A percentile compares a stretch with the other conserved stretches of the same genome.
phyloP scores from a whole-genome alignment of 53 echinoderm and acorn worm species.

The Crossaster papposus region DNA sequence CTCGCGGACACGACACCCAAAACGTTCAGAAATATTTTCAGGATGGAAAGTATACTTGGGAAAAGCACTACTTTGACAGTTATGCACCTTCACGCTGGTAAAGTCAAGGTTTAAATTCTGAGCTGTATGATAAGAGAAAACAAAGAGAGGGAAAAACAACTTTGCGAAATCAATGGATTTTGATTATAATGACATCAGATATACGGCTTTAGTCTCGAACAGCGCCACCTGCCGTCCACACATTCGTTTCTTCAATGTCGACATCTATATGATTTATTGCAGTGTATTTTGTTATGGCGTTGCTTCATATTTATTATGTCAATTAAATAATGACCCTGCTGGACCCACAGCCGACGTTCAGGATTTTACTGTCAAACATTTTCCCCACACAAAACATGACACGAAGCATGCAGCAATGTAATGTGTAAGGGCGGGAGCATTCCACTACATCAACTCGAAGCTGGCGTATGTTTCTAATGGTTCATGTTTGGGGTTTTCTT shows the following conservation, averaged over 20 bases:
- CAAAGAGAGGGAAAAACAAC: too few species aligned
- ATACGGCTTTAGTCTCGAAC: neutral
- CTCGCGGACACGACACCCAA: too few species aligned
- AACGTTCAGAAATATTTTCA: too few species aligned
- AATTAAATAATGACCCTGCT: slow-evolving; percentile 31
- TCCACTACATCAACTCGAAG: neutral
- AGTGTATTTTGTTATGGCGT: slow-evolving; percentile 31
- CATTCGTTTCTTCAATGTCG: neutral
- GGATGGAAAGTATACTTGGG: too few species aligned
- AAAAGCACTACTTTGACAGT: too few species aligned
- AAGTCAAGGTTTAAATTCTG: too few species aligned
- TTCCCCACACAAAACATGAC: slow-evolving; percentile 19
- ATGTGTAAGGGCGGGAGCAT: neutral
- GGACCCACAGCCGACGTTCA: slow-evolving; percentile 1
- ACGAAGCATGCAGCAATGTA: slow-evolving; percentile 13
- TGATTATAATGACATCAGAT: neutral
- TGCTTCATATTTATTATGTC: slow-evolving; percentile 53
- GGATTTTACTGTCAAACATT: slow-evolving; percentile 33
- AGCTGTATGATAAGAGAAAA: too few species aligned
- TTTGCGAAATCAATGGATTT: too few species aligned
- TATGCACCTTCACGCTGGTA: too few species aligned
- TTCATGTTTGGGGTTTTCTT: neutral
- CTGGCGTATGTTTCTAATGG: neutral
- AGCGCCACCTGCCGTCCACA: slow-evolving; percentile 37
- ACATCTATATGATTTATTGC: slow-evolving; percentile 16